Percentiles rank a stretch among this genome's conserved stretches.
Evolutionary conservation across 2,888 invertebrate species (phyloP).

Genomic region (Venustoraphidia nigricollis): DNA sequence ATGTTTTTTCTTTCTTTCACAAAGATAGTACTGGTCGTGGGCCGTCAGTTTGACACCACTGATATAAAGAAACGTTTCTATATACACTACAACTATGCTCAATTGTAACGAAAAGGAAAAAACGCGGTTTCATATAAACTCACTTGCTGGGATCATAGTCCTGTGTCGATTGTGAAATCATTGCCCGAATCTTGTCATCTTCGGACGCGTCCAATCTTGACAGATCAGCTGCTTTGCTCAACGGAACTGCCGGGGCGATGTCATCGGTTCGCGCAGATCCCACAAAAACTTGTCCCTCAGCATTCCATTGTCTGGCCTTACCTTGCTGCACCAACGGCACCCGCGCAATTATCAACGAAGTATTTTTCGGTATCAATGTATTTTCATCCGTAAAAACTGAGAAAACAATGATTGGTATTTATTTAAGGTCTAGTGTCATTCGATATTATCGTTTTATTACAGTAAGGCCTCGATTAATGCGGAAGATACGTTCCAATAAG

Average conservation of each 20-base stretch:
- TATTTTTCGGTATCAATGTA: conserved; percentile 90
- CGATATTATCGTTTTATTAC: too few relatives aligned
- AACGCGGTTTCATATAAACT: conserved; percentile 22
- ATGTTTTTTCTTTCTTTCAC: background rate
- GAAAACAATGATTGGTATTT: conserved; percentile 16
- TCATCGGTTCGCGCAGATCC: conserved; percentile 28
- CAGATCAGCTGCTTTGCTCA: conserved; percentile 63
- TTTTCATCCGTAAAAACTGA: conserved; percentile 84
- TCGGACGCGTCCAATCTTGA: conserved; percentile 85
- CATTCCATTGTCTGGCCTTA: conserved; percentile 39
- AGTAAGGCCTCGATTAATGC: too few relatives aligned
- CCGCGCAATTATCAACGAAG: conserved; percentile 87
- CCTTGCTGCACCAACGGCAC: conserved; percentile 71
- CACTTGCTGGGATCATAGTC: conserved; percentile 97
- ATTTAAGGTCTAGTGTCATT: background rate
- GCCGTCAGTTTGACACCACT: too few relatives aligned
- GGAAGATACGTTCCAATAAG: too few relatives aligned
- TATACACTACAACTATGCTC: background rate
- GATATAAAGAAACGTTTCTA: background rate
- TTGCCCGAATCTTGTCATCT: conserved; percentile 93
- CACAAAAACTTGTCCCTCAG: conserved; percentile 23
- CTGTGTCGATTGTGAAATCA: conserved; percentile 93
- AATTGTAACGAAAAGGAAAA: conserved; percentile 6
- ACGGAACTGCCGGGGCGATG: conserved; percentile 26
- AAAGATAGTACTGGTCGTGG: too few relatives aligned